Evolutionary conservation across 1,140 invertebrate genomes (phyloP), one percentile per base, ranked within the genome.

Genomic region (Kradibia gibbosae): DNA sequence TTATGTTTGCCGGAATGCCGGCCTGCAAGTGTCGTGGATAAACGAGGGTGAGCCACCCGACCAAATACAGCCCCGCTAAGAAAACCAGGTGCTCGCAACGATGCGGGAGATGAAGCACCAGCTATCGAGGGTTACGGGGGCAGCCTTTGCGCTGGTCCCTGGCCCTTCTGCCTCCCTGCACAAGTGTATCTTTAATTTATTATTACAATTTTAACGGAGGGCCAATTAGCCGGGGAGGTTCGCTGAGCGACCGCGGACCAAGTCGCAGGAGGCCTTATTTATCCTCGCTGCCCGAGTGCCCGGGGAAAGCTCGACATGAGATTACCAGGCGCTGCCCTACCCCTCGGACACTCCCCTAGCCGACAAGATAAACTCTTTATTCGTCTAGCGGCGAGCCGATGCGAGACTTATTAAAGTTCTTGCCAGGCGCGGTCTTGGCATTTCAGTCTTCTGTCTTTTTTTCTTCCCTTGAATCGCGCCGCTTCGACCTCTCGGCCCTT

Each of bases 31-130:
- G 17, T 67, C 34, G 4, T 67, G 34, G 20, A 67, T 67, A 67
- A 67, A 67, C 34, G 62, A 67, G 0, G 31, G 13, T 11, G 60
- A 65, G 36, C 0, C 22, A 36, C 31, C 31, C 31, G 60, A 65
- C 31, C 60, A 65, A 65, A 65, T 34, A 65, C 31, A 8, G 31
- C 1, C 62, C 34, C 17, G 34, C 34, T 67, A 67, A 67, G 62
- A 67, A 67, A 67, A 67, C 17, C 34, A 67, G 62, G 34, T 67
- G 20, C n/a, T n/a, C 25, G 34, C 25, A 67, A 67, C 17, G 62
- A 67, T n/a, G 62, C 3, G 3, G 20, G 20, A 39, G 34, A 39
- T 11, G 17, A 22, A 39, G 34, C 20, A n/a, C 20, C 34, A 20
- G 34, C 34, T 67, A n/a, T 4, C 0, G 28, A 2, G 0, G 1